These are phyloP conservation scores for Celastrina argiolus DNA, from an alignment of 2,888 invertebrate genomes.

Conservation along the genomic window DNA sequence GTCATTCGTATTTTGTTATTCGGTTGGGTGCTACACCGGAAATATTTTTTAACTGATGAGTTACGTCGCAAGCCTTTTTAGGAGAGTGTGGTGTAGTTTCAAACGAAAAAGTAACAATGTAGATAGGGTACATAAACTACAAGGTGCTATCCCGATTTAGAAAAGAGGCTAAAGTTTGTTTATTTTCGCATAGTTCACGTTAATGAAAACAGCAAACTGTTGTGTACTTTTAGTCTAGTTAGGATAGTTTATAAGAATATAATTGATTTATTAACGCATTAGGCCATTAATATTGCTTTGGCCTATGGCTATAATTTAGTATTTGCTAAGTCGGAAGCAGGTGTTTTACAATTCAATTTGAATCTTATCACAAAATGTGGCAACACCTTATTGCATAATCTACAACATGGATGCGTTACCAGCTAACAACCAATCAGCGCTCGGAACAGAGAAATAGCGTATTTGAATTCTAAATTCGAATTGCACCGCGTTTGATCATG, in stretches of 20 bases:
- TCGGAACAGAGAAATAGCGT: slow-evolving; percentile 28
- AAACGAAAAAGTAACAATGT: no score
- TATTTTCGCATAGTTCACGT: no score
- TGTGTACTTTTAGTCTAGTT: background rate
- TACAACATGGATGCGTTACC: slow-evolving; percentile 27
- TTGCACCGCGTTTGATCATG: slow-evolving; percentile 29
- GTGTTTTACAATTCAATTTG: slow-evolving; percentile 8
- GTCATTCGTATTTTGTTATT: slow-evolving; percentile 15
- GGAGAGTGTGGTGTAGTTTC: no score
- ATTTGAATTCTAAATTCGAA: slow-evolving; percentile 36
- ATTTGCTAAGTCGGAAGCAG: background rate
- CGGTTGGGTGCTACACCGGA: background rate
- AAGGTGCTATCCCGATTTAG: no score
- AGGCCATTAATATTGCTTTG: no score
- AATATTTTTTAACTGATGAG: background rate
- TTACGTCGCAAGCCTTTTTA: no score
- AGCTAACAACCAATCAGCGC: slow-evolving; percentile 32
- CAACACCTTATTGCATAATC: slow-evolving; percentile 24
- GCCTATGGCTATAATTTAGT: no score
- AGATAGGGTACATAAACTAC: no score
- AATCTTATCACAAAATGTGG: slow-evolving; percentile 13
- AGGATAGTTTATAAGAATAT: no score
- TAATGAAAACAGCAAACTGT: background rate
- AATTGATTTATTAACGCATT: no score
- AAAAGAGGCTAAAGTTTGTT: no score